These are phyloP conservation scores for Mesorhabditis belari DNA, from an alignment of 2,888 invertebrate genomes.

Conservation along the genomic window DNA sequence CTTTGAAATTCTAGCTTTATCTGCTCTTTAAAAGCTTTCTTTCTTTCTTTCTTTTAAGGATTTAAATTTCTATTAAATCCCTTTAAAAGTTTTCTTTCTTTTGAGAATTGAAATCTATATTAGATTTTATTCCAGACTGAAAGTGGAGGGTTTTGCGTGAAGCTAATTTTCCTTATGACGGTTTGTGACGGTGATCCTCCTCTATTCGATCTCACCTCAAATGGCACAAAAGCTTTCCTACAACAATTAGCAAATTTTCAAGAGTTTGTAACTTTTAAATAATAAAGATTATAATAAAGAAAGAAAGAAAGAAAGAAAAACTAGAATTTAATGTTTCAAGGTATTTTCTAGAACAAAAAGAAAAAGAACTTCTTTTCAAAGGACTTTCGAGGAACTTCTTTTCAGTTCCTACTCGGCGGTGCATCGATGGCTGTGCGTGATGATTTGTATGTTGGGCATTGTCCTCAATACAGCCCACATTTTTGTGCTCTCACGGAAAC, in stretches of 20 bases:
- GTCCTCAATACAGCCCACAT: slow-evolving; percentile 35
- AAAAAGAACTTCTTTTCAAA: neutral
- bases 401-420: slow-evolving; percentile 31
- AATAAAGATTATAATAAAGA: neutral
- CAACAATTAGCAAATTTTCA: slow-evolving; percentile 23
- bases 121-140: no score
- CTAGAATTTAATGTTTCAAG: neutral
- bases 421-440: slow-evolving; percentile 31
- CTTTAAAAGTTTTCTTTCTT: no score
- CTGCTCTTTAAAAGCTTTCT: no score
- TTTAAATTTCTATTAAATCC: no score
- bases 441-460: slow-evolving; percentile 33
- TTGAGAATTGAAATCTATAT: no score
- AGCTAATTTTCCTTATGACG: neutral
- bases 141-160: no score
- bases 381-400: neutral
- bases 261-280: slow-evolving; percentile 8
- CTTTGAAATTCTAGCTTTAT: no score
- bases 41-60: no score
- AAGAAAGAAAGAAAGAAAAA: neutral
- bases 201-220: slow-evolving; percentile 26
- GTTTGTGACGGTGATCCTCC: slow-evolving; percentile 25
- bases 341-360: neutral
- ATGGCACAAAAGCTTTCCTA: slow-evolving; percentile 20
- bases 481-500: slow-evolving; percentile 21